phyloP scores from a whole-genome alignment of 2,113 vertebrate species.

The Brevimyrus niger region DNA sequence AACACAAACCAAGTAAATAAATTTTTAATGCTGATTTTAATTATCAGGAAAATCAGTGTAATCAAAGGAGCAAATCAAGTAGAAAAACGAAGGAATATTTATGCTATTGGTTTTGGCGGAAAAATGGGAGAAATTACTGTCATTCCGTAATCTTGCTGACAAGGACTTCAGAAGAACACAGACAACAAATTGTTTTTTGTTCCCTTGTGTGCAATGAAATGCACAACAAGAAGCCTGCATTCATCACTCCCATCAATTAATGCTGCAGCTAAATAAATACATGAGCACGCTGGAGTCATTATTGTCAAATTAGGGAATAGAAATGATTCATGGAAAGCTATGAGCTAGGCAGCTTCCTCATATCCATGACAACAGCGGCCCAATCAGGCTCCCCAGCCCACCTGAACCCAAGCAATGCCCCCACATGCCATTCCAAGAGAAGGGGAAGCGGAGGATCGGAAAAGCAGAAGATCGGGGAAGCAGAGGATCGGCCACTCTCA shows the following conservation, averaged over 20 bases:
- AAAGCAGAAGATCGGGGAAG: neutral
- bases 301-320: constrained; percentile 57
- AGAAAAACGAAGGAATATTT: neutral
- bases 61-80: neutral
- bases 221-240: constrained; percentile 46
- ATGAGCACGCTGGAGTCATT: constrained; percentile 55
- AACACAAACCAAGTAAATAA: neutral
- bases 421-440: neutral
- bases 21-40: no score
- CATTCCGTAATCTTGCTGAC: neutral
- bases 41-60: neutral
- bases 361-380: constrained; percentile 49
- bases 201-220: constrained; percentile 57
- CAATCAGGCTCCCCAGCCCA: constrained; percentile 30
- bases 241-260: constrained; percentile 60
- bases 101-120: neutral
- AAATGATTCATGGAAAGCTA: constrained; percentile 64
- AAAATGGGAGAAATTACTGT: neutral
- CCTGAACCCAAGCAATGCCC: neutral
- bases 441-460: neutral
- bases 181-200: constrained; percentile 51
- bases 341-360: constrained; percentile 36
- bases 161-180: constrained; percentile 32
- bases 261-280: constrained; percentile 62
- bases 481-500: neutral